A percentile compares a stretch with the other conserved stretches of the same genome.
Evolutionary conservation across 2,888 invertebrate species (phyloP).

Genomic region (Iselma pallidipennis): DNA sequence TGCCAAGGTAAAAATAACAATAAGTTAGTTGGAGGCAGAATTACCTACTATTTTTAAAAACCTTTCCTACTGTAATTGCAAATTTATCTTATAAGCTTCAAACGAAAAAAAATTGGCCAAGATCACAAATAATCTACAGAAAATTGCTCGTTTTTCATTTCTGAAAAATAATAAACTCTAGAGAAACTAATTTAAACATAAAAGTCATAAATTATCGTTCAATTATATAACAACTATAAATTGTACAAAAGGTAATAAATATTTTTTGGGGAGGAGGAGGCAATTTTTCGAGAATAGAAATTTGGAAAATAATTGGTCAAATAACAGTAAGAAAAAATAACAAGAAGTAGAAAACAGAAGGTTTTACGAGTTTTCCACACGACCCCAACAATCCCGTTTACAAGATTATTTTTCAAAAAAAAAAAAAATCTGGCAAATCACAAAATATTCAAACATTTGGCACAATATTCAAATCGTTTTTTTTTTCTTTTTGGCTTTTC

Average conservation of each 20-base stretch:
- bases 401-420: conserved; percentile 18
- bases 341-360: not conserved
- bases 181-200: too few relatives aligned
- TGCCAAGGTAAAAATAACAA: not conserved
- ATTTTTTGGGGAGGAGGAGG: too few relatives aligned
- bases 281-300: too few relatives aligned
- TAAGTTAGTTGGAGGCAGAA: not conserved
- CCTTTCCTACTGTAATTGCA: not conserved
- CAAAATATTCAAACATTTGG: conserved; percentile 26
- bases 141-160: not conserved
- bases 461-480: conserved; percentile 8
- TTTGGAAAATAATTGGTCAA: too few relatives aligned
- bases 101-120: not conserved
- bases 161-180: not conserved
- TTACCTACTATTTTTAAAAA: not conserved
- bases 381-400: conserved; percentile 30
- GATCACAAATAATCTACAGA: not conserved
- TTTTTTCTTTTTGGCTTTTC: too few relatives aligned
- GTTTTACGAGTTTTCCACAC: conserved; percentile 31
- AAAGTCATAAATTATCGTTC: too few relatives aligned
- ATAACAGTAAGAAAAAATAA: too few relatives aligned
- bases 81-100: not conserved
- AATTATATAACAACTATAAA: too few relatives aligned
- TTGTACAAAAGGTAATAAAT: too few relatives aligned
- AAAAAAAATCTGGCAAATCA: conserved; percentile 29